Base-by-base conservation (phyloP, 2,797 vertebrate genomes). In the Ptychadena robeensis region DNA sequence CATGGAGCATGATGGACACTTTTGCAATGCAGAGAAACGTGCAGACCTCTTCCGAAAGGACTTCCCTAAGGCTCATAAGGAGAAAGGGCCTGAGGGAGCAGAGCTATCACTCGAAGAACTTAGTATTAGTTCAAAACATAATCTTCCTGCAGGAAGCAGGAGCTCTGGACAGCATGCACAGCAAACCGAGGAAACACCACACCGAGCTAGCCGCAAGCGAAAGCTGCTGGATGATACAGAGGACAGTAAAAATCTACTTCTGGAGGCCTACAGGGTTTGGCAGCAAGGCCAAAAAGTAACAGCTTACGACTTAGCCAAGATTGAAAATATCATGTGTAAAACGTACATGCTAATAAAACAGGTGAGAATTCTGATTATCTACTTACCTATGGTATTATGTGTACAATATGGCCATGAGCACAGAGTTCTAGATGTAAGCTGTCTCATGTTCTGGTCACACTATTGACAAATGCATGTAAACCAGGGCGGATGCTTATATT, bases 321-420 rank as follows among this genome's bases (percentile, higher is more conserved):
- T 99, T 9, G 98, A 99, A 90, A 97, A 96, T 91, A 97, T 99
- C 91, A 99, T 99, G 97, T 97, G 97, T 0, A 96, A 99, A 93
- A 98, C 98, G 0, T 99, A 98, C 87, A 99, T 98, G 98, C 95
- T 99, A 87, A 98, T 99, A 84, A 99, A 98, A 89, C 98, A 99
- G 96, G 98, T 97, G 88, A 85, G 87, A 2, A 8, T 7, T 27
- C 18, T 35, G 3, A n/a, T 53, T 53, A 53, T 53, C 18, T 6
- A 53, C 44, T 22, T 5, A 1, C 4, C 18, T 53, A 4, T 6
- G 18, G 5, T 8, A 53, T 22, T 53, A 22, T 53, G 18, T 53
- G 44, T 18, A 53, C 18, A 22, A 8, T 5, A 53, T 22, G 18
- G 44, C 18, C 18, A 22, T 53, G 22, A 22, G 15, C 18, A 18